Conservation (phyloP, 2,797 vertebrate genomes). For the Syngnathus rostellatus region DNA sequence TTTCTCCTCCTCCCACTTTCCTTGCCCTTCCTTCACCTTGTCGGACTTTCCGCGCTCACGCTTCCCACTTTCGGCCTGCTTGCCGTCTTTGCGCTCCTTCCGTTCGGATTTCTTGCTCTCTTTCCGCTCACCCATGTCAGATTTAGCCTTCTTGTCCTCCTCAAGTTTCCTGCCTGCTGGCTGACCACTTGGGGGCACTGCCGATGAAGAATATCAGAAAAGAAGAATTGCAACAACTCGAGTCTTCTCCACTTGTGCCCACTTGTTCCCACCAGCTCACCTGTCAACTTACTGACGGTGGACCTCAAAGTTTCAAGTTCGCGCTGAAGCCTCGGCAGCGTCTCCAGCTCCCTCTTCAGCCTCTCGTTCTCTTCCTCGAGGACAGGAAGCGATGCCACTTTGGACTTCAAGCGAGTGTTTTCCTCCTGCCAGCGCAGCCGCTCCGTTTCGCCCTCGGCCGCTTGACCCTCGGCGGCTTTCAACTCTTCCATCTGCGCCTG, state of each 20-base stretch:
- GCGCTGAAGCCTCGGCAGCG: slow-evolving; percentile 63
- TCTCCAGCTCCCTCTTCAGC: slow-evolving; percentile 70
- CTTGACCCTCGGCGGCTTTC: slow-evolving; percentile 53
- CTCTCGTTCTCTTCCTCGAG: slow-evolving; percentile 71
- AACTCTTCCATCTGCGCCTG: slow-evolving; percentile 83
- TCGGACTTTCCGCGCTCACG: slow-evolving; percentile 27
- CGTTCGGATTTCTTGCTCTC: slow-evolving; percentile 23
- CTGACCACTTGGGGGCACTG: slow-evolving; percentile 53
- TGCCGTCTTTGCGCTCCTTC: slow-evolving; percentile 36
- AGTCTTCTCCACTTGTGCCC: too few species aligned
- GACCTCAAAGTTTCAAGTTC: slow-evolving; percentile 71
- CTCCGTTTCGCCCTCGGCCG: slow-evolving; percentile 62
- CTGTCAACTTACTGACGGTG: slow-evolving; percentile 54
- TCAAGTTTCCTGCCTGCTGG: slow-evolving; percentile 22
- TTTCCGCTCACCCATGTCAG: slow-evolving; percentile 22
- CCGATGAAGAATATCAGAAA: slow-evolving; percentile 7
- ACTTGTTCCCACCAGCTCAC: slow-evolving; percentile 28
- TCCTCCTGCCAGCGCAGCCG: slow-evolving; percentile 56
- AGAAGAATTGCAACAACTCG: not conserved
- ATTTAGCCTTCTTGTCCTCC: slow-evolving; percentile 35
- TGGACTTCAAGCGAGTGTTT: slow-evolving; percentile 72
- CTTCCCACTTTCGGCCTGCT: slow-evolving; percentile 30
- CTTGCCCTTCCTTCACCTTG: slow-evolving; percentile 24
- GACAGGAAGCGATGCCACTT: slow-evolving; percentile 60
- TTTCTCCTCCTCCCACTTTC: slow-evolving; percentile 19